Evolutionary conservation across 2,113 vertebrate genomes (phyloP).

Genomic region (Chaetura pelagica): DNA sequence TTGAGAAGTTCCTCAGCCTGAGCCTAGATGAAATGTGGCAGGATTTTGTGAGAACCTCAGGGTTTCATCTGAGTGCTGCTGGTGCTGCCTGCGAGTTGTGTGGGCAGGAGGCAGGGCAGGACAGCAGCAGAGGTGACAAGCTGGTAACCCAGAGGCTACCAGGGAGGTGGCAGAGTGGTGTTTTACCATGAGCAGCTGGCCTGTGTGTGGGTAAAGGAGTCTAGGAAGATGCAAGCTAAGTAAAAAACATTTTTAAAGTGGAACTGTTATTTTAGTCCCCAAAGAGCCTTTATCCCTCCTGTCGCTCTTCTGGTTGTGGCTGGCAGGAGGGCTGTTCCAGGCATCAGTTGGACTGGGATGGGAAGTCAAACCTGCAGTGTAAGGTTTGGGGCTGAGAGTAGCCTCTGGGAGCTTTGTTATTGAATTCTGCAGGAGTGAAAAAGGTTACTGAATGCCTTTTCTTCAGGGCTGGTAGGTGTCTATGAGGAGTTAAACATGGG

Average conservation of each 20-base stretch:
- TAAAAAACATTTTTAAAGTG: not conserved
- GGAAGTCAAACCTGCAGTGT: not conserved
- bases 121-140: not conserved
- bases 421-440: not conserved
- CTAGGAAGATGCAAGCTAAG: not conserved
- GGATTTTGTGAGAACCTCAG: constrained; percentile 2
- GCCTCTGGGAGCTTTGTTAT: not conserved
- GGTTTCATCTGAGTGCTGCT: not conserved
- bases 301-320: not conserved
- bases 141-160: not conserved
- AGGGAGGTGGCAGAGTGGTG: not conserved
- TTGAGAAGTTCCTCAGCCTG: constrained; percentile 69
- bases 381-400: not conserved
- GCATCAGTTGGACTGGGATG: not conserved
- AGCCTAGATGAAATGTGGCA: not conserved
- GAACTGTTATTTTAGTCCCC: not conserved
- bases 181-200: not conserved
- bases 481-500: not conserved
- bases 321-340: not conserved
- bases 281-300: not conserved
- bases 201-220: not conserved
- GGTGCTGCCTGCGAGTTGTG: not conserved
- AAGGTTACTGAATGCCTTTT: not conserved
- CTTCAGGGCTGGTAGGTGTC: not conserved
- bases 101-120: not conserved